These are phyloP conservation scores for Turdus rufiventris DNA, from an alignment of 2,113 vertebrate species.

Conservation along the genomic window DNA sequence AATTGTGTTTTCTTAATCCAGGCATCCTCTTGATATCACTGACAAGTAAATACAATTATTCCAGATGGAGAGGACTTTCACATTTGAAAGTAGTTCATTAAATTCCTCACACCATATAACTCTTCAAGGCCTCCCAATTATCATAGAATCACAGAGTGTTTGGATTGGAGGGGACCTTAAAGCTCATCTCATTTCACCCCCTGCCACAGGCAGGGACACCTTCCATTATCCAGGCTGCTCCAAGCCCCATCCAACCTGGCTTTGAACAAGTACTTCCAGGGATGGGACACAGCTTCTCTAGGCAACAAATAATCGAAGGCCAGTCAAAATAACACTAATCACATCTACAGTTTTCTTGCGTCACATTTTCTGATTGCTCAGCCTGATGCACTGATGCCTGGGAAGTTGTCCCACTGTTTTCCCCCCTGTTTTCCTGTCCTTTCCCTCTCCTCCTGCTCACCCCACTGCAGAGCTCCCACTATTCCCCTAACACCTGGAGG, in stretches of 20 bases:
- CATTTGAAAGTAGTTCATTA: not conserved
- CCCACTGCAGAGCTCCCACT: not conserved
- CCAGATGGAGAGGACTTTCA: not conserved
- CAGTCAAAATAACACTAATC: not conserved
- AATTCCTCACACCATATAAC: not conserved
- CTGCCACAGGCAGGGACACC: not conserved
- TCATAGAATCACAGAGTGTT: not conserved
- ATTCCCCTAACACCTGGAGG: accelerated
- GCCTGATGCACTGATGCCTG: not conserved
- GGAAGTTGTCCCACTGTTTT: accelerated
- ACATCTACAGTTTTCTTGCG: accelerated
- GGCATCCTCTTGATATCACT: not conserved
- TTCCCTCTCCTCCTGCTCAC: not conserved
- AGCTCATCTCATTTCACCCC: not conserved
- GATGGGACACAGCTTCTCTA: not conserved
- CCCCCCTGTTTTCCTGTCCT: too few species aligned
- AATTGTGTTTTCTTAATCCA: not conserved
- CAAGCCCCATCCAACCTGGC: accelerated
- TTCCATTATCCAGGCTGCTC: not conserved
- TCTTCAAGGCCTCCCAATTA: not conserved
- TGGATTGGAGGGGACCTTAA: not conserved
- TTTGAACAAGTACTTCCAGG: not conserved
- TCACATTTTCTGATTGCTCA: not conserved
- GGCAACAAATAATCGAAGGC: not conserved
- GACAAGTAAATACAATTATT: not conserved